These are phyloP conservation scores for Ambastaia sidthimunki DNA, from an alignment of 2,797 vertebrate genomes.

Conservation along the genomic window DNA sequence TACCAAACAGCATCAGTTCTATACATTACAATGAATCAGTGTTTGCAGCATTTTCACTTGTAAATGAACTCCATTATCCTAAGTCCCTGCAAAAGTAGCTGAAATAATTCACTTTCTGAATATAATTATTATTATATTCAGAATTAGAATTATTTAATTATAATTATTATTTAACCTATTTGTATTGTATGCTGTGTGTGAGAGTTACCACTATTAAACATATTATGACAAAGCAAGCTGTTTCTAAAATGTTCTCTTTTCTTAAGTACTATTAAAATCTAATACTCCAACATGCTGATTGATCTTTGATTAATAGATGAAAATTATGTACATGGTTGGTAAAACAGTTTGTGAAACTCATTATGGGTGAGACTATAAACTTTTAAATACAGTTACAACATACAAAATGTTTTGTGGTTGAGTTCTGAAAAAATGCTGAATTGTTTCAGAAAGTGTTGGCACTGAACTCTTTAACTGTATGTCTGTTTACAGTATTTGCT, in stretches of 20 bases:
- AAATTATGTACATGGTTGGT: not conserved
- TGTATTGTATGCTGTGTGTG: not conserved
- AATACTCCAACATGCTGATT: not conserved
- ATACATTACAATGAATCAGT: not conserved
- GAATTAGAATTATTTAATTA: no score
- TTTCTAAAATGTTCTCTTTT: not conserved
- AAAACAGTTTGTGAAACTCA: not conserved
- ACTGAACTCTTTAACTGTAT: slow-evolving; percentile 67
- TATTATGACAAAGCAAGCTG: not conserved
- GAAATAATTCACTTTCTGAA: not conserved
- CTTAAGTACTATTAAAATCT: not conserved
- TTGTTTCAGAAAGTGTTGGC: slow-evolving; percentile 70
- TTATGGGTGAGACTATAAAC: not conserved
- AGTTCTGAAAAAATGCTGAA: slow-evolving; percentile 69
- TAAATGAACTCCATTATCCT: not conserved
- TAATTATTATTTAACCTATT: not conserved
- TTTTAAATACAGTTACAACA: slow-evolving; percentile 49
- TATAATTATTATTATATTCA: not conserved
- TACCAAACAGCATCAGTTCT: not conserved
- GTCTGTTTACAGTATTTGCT: slow-evolving; percentile 44
- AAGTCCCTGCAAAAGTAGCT: not conserved
- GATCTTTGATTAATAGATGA: not conserved
- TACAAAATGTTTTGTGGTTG: slow-evolving; percentile 57
- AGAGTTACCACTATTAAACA: not conserved
- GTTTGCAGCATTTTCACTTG: not conserved